These are phyloP conservation scores for Poliocrania exsul DNA, from an alignment of 2,797 vertebrate species.

Conservation along the genomic window DNA sequence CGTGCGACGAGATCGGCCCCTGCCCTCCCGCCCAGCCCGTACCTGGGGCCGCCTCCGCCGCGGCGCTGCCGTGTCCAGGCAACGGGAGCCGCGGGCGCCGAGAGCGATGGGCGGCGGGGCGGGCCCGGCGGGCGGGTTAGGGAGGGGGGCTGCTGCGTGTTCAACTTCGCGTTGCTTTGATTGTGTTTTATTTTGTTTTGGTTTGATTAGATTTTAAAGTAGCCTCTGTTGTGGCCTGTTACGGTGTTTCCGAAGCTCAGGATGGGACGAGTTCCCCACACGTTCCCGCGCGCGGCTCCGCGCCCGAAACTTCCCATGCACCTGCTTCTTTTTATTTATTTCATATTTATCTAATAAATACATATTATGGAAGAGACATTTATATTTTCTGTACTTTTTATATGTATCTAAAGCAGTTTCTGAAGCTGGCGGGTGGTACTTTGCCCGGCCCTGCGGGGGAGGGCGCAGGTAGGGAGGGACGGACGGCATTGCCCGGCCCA, in stretches of 20 bases:
- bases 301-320: neutral
- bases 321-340: neutral
- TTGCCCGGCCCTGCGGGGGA: no score
- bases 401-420: neutral
- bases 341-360: neutral
- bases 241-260: neutral
- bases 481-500: neutral
- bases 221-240: neutral
- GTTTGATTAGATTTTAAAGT: neutral
- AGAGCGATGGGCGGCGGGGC: no score
- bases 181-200: neutral
- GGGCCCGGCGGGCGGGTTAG: no score
- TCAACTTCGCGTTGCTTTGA: neutral
- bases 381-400: neutral
- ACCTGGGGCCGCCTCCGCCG: slow-evolving; percentile 29
- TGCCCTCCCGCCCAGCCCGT: neutral
- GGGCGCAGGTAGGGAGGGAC: neutral
- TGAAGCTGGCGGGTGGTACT: neutral
- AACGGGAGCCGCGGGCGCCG: no score
- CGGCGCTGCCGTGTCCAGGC: neutral
- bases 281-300: neutral
- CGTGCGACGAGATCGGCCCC: neutral
- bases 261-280: neutral
- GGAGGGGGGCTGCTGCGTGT: no score
- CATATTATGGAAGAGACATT: no score